phyloP scores from a whole-genome alignment of 1,140 invertebrate species.

The Diploscapter pachys region DNA sequence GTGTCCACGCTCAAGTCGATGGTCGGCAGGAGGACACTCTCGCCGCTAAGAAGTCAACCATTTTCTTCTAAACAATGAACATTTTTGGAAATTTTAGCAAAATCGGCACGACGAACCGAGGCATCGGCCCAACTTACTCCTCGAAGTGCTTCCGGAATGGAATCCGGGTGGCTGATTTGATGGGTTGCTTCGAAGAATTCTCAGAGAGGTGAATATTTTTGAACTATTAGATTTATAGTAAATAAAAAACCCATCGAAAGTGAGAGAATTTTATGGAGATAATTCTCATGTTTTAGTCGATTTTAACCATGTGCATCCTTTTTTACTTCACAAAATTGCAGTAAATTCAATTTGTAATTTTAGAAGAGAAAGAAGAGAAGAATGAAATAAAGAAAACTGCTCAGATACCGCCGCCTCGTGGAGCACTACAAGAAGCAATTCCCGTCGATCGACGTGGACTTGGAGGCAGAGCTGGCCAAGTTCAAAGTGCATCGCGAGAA shows the following conservation, averaged over 20 bases:
- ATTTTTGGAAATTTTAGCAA: constrained; percentile 63
- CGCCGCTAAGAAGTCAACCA: constrained; percentile 66
- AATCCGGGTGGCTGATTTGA: constrained; percentile 83
- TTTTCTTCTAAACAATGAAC: background rate
- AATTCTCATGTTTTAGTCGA: no score
- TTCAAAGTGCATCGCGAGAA: constrained; percentile 76
- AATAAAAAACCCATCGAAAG: background rate
- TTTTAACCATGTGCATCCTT: no score
- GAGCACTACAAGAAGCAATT: constrained; percentile 81
- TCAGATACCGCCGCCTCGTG: constrained; percentile 77
- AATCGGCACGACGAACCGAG: constrained; percentile 96
- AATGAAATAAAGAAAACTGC: constrained; percentile 6
- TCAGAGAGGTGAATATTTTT: constrained; percentile 47
- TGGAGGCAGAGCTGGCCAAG: constrained; percentile 75
- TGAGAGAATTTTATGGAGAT: no score
- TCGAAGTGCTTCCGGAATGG: constrained; percentile 88
- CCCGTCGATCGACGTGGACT: constrained; percentile 77
- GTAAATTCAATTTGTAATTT: no score
- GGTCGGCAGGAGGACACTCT: constrained; percentile 84
- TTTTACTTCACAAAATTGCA: no score
- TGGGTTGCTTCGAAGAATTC: constrained; percentile 84
- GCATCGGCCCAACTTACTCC: constrained; percentile 72
- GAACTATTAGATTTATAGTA: constrained; percentile 3
- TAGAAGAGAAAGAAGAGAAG: no score
- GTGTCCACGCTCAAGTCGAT: constrained; percentile 76